Percentiles rank a stretch among this genome's conserved stretches.
Conservation (phyloP, 2,888 invertebrate species). For the Didymodactylos carnosus region DNA sequence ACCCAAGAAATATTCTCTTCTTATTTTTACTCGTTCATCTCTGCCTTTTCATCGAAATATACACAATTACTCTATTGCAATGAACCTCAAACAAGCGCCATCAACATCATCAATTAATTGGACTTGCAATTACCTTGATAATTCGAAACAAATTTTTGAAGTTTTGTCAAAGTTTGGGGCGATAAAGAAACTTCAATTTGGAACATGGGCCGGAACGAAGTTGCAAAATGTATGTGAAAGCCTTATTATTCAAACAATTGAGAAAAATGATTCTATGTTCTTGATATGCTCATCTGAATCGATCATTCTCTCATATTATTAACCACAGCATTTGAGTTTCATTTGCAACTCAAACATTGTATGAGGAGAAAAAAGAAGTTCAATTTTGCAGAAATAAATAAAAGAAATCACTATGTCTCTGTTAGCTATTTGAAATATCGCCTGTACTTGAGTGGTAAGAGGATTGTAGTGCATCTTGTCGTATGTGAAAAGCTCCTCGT, state of each 20-base stretch:
- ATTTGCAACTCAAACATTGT: neutral
- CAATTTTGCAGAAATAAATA: neutral
- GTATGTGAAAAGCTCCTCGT: no score
- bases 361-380: neutral
- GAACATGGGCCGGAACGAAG: neutral
- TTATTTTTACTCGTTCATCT: neutral
- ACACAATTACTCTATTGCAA: neutral
- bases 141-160: neutral
- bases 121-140: neutral
- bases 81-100: neutral
- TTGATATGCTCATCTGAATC: neutral
- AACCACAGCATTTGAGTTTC: neutral
- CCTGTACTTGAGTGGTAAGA: neutral
- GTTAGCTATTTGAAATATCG: neutral
- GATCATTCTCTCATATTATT: neutral
- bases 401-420: neutral
- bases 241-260: neutral
- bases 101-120: neutral
- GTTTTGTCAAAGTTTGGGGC: neutral
- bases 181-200: neutral
- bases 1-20: neutral
- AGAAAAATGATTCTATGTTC: neutral
- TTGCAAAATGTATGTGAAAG: neutral
- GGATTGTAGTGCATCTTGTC: neutral
- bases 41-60: neutral